phyloP scores from a whole-genome alignment of 2,113 vertebrate species.

The Phaethon lepturus region DNA sequence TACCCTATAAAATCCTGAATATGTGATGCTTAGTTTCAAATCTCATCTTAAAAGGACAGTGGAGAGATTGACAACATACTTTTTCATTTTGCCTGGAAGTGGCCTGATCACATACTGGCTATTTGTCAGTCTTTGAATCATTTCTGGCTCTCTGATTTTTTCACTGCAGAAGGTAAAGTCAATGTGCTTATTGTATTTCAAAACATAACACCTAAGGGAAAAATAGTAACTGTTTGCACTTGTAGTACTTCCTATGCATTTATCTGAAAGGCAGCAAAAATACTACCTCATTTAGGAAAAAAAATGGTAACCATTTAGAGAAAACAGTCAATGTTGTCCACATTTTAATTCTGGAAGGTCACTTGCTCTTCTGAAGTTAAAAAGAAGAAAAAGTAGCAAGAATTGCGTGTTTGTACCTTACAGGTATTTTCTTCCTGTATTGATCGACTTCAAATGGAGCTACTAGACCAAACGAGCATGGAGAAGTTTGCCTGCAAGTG shows the following conservation, averaged over 20 bases:
- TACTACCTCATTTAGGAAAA: neutral
- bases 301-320: neutral
- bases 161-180: neutral
- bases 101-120: neutral
- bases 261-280: neutral
- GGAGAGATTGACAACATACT: neutral
- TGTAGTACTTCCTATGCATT: neutral
- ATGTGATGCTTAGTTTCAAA: neutral
- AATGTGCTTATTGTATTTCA: neutral
- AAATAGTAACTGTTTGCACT: neutral
- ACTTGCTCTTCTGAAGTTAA: neutral
- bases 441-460: neutral
- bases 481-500: neutral
- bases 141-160: neutral
- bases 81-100: neutral
- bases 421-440: neutral
- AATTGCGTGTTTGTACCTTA: neutral
- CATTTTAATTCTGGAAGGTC: neutral
- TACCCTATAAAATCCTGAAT: neutral
- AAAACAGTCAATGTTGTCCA: neutral
- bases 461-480: neutral
- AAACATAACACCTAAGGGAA: neutral
- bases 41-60: neutral
- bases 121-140: neutral
- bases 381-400: neutral